Conservation (phyloP, 2,888 invertebrate genomes). For the Athalia rosae region DNA sequence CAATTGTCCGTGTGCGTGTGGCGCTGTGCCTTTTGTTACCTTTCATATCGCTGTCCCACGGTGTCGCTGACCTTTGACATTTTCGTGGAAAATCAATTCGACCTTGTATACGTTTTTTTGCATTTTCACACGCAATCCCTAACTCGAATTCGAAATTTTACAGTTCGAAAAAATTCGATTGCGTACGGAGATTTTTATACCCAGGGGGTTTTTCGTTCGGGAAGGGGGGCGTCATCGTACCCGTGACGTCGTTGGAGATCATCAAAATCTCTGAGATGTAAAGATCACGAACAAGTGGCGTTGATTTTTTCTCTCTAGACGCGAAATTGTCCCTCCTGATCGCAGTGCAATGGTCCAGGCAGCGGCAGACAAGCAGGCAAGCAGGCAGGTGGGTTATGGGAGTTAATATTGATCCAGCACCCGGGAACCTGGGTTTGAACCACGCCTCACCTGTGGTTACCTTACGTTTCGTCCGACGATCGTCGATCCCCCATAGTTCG, state of each 20-base stretch:
- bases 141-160: too few species aligned
- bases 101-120: too few species aligned
- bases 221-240: not conserved
- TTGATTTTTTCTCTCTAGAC: too few species aligned
- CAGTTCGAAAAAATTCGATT: too few species aligned
- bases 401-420: conserved; percentile 44
- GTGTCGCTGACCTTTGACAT: not conserved
- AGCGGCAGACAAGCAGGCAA: conserved; percentile 36
- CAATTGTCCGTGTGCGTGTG: not conserved
- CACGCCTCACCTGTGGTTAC: conserved; percentile 44
- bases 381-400: conserved; percentile 45
- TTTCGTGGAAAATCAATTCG: too few species aligned
- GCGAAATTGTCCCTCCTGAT: conserved; percentile 25
- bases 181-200: too few species aligned
- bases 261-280: not conserved
- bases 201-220: too few species aligned
- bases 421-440: conserved; percentile 45
- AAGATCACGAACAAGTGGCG: too few species aligned
- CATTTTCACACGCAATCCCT: too few species aligned
- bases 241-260: not conserved
- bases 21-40: not conserved
- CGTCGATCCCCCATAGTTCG: not conserved
- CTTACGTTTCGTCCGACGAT: conserved; percentile 24
- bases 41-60: not conserved
- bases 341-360: conserved; percentile 37